A percentile compares a stretch with the other conserved stretches of the same genome.
phyloP scores from a whole-genome alignment of 2,113 vertebrate genomes.

The Cygnus atratus region DNA sequence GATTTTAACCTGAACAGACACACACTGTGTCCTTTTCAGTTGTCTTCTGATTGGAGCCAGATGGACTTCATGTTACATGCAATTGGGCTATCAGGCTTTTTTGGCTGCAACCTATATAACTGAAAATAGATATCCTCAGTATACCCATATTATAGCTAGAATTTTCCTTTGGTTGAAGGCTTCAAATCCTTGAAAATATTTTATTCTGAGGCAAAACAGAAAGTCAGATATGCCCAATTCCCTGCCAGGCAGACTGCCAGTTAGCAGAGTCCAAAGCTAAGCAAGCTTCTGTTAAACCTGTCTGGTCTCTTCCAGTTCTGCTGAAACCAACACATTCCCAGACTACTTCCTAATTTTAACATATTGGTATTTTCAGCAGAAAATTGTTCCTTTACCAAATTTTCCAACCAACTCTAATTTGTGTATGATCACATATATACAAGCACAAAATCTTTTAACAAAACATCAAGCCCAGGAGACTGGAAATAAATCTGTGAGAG shows the following conservation, averaged over 20 bases:
- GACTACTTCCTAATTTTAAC: conserved; percentile 25
- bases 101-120: neutral
- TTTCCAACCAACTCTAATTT: conserved; percentile 13
- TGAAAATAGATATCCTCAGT: neutral
- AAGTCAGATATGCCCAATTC: neutral
- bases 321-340: conserved; percentile 23
- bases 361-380: neutral
- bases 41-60: neutral
- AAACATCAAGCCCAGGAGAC: neutral
- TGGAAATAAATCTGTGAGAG: neutral
- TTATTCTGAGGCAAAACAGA: neutral
- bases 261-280: neutral
- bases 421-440: neutral
- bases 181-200: neutral
- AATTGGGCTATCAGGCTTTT: neutral
- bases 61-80: neutral
- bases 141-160: neutral
- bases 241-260: neutral
- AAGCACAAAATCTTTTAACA: neutral
- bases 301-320: neutral
- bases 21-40: neutral
- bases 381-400: neutral
- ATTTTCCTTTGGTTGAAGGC: neutral
- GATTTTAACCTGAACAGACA: neutral
- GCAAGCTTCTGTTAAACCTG: neutral